These are phyloP conservation scores for Andrena haemorrhoa DNA, from an alignment of 2,888 invertebrate genomes.

Conservation along the genomic window DNA sequence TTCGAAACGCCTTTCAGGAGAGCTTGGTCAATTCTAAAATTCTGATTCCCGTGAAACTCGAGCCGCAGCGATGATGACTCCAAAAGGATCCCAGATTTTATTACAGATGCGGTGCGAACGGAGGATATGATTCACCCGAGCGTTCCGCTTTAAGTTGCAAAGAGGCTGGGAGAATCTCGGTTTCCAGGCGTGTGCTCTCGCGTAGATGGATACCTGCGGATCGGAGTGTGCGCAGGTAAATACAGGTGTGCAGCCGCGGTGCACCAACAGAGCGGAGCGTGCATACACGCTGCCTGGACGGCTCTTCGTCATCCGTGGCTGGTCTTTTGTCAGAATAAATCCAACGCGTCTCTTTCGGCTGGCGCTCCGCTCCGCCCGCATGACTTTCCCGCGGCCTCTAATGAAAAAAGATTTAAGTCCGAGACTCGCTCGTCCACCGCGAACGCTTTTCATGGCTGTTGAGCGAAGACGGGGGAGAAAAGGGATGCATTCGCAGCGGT, in stretches of 20 bases:
- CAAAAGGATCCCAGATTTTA: too few relatives aligned
- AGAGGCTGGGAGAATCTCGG: conserved; percentile 47
- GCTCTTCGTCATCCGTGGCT: conserved; percentile 41
- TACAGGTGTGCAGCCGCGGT: conserved; percentile 43
- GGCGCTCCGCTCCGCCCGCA: not conserved
- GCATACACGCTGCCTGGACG: not conserved
- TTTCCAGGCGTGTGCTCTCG: conserved; percentile 53
- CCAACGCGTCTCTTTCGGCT: conserved; percentile 6
- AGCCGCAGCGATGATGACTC: too few relatives aligned
- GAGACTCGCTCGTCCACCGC: not conserved
- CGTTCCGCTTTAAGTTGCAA: conserved; percentile 55
- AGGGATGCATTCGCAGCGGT: not conserved
- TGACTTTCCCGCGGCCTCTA: conserved; percentile 5
- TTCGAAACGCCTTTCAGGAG: not conserved
- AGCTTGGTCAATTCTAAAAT: not conserved
- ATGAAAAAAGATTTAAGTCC: conserved; percentile 18
- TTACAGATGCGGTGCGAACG: not conserved
- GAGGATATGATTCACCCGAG: conserved; percentile 1
- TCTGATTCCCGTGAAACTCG: not conserved
- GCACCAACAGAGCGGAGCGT: not conserved
- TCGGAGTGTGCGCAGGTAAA: conserved; percentile 47
- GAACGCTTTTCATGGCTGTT: not conserved
- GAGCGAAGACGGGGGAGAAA: not conserved
- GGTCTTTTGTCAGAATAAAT: conserved; percentile 49
- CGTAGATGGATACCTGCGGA: conserved; percentile 38